Evolutionary conservation across 2,113 vertebrate species (phyloP).

Genomic region (Rousettus leschenaultii): DNA sequence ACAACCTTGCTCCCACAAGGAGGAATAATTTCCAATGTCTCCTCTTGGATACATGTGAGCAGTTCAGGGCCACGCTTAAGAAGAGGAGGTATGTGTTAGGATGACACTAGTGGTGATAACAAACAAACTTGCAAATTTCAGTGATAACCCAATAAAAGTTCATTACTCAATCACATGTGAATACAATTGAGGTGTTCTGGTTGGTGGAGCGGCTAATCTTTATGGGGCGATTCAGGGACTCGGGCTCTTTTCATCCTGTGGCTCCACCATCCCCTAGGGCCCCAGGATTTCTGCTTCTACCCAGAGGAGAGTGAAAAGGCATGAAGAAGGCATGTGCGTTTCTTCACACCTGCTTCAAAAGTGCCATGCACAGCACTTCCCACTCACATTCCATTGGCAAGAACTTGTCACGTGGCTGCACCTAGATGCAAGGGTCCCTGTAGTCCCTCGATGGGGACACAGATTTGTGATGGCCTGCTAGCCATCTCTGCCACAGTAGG

Average conservation of each 20-base stretch:
- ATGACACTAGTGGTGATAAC: background rate
- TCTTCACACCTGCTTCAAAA: background rate
- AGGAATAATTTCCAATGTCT: background rate
- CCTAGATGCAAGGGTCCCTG: background rate
- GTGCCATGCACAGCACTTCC: rapidly evolving
- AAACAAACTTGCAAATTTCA: background rate
- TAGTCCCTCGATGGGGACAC: background rate
- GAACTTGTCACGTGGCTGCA: background rate
- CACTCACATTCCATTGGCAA: background rate
- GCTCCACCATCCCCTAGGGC: background rate
- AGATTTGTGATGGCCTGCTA: background rate
- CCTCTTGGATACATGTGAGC: background rate
- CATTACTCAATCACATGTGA: background rate
- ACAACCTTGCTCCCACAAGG: background rate
- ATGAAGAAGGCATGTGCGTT: background rate
- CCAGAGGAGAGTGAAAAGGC: background rate
- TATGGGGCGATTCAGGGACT: background rate
- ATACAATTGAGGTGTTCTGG: background rate
- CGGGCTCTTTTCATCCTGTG: background rate
- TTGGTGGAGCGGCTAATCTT: too few relatives aligned
- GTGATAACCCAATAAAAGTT: background rate
- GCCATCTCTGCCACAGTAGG: too few relatives aligned
- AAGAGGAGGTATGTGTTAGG: background rate
- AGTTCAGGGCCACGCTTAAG: background rate
- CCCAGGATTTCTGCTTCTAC: background rate